These are phyloP conservation scores for Haemorhous mexicanus DNA, from an alignment of 2,113 vertebrate species.

Conservation along the genomic window DNA sequence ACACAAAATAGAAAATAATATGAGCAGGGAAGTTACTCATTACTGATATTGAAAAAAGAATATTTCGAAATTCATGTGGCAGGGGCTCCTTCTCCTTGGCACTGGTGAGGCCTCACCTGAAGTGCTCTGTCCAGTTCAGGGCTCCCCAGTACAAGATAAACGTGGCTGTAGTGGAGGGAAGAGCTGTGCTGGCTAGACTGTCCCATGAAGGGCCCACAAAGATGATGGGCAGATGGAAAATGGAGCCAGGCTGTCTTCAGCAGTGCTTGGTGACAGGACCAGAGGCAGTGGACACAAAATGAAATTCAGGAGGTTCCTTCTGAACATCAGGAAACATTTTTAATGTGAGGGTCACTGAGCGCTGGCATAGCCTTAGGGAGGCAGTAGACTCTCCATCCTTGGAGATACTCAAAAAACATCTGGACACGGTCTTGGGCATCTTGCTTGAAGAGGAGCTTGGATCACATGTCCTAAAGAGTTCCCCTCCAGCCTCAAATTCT, in stretches of 20 bases:
- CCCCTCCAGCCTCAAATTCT: not conserved
- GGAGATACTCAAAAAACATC: rapidly evolving
- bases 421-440: not conserved
- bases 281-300: not conserved
- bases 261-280: not conserved
- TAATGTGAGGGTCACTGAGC: not conserved
- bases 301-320: not conserved
- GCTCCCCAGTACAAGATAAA: not conserved
- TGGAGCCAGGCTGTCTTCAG: not conserved
- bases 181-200: not conserved
- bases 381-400: not conserved
- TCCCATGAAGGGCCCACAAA: not conserved
- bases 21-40: not conserved
- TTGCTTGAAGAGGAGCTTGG: not conserved
- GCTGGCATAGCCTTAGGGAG: not conserved
- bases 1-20: not conserved
- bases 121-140: not conserved
- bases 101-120: not conserved
- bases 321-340: not conserved
- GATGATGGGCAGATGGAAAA: not conserved
- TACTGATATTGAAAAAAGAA: not conserved
- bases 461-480: not conserved
- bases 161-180: rapidly evolving
- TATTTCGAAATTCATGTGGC: not conserved
- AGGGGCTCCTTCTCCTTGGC: not conserved